phyloP scores from a whole-genome alignment of 1,140 invertebrate genomes.

The Neoseiulus cucumeris region DNA sequence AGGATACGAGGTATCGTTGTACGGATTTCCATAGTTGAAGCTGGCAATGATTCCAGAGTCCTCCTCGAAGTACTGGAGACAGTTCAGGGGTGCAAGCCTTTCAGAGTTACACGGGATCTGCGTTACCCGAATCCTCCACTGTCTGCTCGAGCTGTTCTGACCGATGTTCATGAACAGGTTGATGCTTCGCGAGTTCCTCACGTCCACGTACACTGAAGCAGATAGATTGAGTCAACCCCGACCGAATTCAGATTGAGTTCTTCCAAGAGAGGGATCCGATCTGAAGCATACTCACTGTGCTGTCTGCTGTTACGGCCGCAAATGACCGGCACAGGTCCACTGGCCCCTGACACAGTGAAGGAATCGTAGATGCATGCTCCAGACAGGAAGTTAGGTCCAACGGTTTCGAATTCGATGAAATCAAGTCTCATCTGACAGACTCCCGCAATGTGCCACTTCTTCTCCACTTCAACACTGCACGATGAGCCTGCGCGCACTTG shows the following conservation, averaged over 20 bases:
- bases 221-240: no score
- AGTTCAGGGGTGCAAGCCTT: neutral
- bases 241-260: neutral
- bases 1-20: neutral
- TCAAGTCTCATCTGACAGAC: constrained; percentile 1
- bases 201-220: neutral
- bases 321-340: neutral
- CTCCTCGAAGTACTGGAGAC: neutral
- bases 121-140: neutral
- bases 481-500: neutral
- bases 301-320: neutral
- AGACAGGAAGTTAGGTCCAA: neutral
- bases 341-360: neutral
- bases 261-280: neutral
- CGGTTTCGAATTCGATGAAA: neutral
- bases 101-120: neutral
- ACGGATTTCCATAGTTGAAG: neutral
- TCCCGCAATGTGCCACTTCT: neutral
- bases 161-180: neutral
- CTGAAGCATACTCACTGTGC: neutral
- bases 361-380: neutral
- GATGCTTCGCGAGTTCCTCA: neutral
- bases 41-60: neutral
- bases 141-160: neutral
- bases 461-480: neutral